Evolutionary conservation across 2,888 invertebrate species (phyloP), one percentile per base, ranked within the genome.

Genomic region (Amiota communis): DNA sequence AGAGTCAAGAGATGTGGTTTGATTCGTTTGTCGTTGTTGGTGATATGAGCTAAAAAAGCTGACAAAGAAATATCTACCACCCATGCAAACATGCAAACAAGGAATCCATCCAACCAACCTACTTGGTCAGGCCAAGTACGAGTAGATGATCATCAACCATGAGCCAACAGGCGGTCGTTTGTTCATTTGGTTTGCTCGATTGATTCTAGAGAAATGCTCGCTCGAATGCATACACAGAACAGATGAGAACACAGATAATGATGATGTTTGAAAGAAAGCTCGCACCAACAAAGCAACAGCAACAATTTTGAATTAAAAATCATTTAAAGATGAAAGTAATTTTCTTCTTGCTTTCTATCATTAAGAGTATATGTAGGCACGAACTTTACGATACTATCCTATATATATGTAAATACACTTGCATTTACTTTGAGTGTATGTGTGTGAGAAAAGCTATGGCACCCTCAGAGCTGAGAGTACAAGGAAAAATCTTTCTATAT

Each of bases 281-380:
- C 36, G 6, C 36, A 36, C 4, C 74, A 63, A 78, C 57, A 75
- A 79, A 78, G 75, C 70, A 69, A 75, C 72, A 71, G 72, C 77
- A 57, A 59, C 1, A 36, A 6, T 36, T 36, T 36, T 36, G 17
- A 17, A 59, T n/a, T 20, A 49, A 48, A 49, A 76, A 76, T 81
- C 76, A 78, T 79, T 76, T 78, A 79, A 85, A 83, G 83, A 83
- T 86, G 83, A 83, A 83, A 83, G 83, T 86, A 86, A 83, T 86
- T 83, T 85, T 83, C 81, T 63, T 77, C 79, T 17, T 47, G n/a
- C 46, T 64, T 56, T 64, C 10, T 64, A 2, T 64, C 13, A 15
- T 47, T 12, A 64, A 76, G 76, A 79, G 77, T 79, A 12, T 2
- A 79, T 74, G 74, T 73, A 69, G n/a, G n/a, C n/a, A n/a, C n/a